Evolutionary conservation across 2,888 invertebrate species (phyloP).

Genomic region (Hydraecia micacea): DNA sequence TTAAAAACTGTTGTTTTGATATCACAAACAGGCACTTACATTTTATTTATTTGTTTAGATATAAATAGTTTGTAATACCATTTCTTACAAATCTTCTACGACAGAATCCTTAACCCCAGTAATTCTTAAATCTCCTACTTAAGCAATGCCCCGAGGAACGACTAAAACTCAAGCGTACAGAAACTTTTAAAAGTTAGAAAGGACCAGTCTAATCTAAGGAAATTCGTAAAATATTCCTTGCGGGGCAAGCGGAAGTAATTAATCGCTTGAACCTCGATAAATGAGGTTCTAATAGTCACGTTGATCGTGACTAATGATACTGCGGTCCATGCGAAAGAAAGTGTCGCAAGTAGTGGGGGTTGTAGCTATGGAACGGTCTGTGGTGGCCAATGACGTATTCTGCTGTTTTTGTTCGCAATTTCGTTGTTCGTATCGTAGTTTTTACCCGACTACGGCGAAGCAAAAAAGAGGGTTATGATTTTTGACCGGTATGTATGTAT

Average conservation of each 20-base stretch:
- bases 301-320: constrained; percentile 50
- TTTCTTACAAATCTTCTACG: background rate
- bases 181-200: constrained; percentile 26
- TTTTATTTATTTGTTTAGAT: background rate
- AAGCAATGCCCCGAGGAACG: constrained; percentile 33
- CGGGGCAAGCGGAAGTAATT: constrained; percentile 46
- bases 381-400: background rate
- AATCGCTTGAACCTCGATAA: constrained; percentile 49
- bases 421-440: no score
- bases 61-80: background rate
- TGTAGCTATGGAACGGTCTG: background rate
- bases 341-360: constrained; percentile 24
- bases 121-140: background rate
- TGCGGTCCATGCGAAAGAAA: constrained; percentile 11
- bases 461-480: background rate
- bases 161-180: constrained; percentile 10
- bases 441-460: background rate
- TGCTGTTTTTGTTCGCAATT: background rate
- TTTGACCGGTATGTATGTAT: background rate
- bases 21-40: background rate
- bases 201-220: constrained; percentile 36
- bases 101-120: background rate
- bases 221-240: constrained; percentile 54
- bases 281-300: constrained; percentile 56
- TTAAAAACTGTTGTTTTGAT: background rate